A percentile compares a stretch with the other conserved stretches of the same genome.
Evolutionary conservation across 1,140 invertebrate species (phyloP).

Genomic region (Hormaphis cornu): DNA sequence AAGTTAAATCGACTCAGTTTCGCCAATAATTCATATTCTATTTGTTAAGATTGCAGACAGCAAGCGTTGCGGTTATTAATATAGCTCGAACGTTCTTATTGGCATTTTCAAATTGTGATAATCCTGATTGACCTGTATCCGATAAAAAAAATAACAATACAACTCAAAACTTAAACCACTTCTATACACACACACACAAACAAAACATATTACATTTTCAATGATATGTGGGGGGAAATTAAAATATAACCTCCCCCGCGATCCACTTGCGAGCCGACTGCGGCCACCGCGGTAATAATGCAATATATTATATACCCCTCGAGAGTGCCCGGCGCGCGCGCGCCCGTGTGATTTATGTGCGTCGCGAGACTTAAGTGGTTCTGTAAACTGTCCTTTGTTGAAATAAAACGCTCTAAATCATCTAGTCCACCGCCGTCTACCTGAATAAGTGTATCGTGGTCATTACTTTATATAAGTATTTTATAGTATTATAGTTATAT

Average conservation of each 20-base stretch:
- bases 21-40: too few relatives aligned
- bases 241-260: constrained; percentile 19
- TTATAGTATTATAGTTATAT: too few relatives aligned
- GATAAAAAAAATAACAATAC: neutral
- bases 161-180: too few relatives aligned
- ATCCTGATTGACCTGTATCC: too few relatives aligned
- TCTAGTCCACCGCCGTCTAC: constrained; percentile 10
- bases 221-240: neutral
- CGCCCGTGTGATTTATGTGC: constrained; percentile 16
- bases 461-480: neutral
- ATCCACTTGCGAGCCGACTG: neutral
- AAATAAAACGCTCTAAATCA: constrained; percentile 20
- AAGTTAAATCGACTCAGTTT: too few relatives aligned
- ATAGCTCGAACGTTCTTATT: too few relatives aligned
- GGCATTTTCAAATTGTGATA: too few relatives aligned
- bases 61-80: too few relatives aligned
- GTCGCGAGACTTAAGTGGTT: constrained; percentile 17
- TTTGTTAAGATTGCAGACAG: too few relatives aligned
- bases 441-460: neutral
- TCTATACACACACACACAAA: neutral
- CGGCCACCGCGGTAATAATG: constrained; percentile 13
- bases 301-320: constrained; percentile 9
- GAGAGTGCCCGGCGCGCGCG: neutral
- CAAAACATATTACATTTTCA: neutral
- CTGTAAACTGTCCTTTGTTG: constrained; percentile 29